phyloP scores from a whole-genome alignment of 1,140 invertebrate species.

The Bombus pascuorum region DNA sequence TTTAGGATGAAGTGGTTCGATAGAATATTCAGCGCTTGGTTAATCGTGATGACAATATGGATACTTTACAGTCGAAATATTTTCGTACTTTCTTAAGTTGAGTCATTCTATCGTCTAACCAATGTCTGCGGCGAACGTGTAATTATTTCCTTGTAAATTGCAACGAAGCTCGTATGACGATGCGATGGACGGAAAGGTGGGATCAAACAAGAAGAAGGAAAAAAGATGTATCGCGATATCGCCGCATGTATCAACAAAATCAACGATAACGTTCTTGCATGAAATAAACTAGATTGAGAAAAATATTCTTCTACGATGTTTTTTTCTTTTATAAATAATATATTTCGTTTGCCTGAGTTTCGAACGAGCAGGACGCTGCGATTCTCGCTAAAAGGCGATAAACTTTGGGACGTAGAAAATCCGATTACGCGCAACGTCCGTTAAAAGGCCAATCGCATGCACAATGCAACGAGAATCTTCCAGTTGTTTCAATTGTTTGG shows the following conservation, averaged over 20 bases:
- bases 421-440: too few relatives aligned
- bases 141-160: background rate
- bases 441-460: background rate
- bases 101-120: background rate
- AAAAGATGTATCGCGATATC: background rate
- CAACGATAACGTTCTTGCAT: background rate
- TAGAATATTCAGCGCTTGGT: conserved; percentile 39
- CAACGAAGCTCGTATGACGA: too few relatives aligned
- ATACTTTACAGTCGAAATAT: background rate
- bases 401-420: background rate
- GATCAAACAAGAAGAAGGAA: too few relatives aligned
- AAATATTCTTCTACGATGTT: background rate
- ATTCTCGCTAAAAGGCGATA: background rate
- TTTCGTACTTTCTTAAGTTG: background rate
- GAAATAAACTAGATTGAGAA: background rate
- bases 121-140: background rate
- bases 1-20: conserved; percentile 70
- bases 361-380: background rate
- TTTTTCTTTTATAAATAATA: background rate
- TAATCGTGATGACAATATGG: conserved; percentile 21
- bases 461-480: too few relatives aligned
- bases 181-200: background rate
- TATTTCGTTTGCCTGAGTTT: background rate
- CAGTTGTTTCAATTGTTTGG: background rate
- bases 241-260: too few relatives aligned